Conservation (phyloP, 2,888 invertebrate genomes). For the Lasioglossum lativentre region DNA sequence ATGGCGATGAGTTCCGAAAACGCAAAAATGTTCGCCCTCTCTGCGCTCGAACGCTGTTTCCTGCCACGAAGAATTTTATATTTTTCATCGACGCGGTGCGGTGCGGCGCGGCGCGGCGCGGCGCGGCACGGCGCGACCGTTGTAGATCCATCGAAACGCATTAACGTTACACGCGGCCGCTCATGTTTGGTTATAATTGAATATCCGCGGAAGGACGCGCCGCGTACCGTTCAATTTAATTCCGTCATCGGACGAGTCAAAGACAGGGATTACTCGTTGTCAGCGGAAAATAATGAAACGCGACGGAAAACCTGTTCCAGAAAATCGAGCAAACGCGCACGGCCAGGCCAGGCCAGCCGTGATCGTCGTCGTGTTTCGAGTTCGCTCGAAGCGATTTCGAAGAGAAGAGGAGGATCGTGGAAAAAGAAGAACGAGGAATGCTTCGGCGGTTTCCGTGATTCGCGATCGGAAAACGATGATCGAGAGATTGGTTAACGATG, state of each 20-base stretch:
- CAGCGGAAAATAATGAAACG: constrained; percentile 1
- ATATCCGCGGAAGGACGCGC: constrained; percentile 4
- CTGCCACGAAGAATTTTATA: constrained; percentile 15
- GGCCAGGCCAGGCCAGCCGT: too few relatives aligned
- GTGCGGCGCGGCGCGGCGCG: neutral
- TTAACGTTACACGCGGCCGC: constrained; percentile 36
- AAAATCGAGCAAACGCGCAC: neutral
- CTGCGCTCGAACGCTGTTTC: constrained; percentile 17
- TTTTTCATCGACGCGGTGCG: neutral
- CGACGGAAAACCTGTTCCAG: neutral
- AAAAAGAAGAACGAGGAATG: neutral
- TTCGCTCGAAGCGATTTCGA: neutral
- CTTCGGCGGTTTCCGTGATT: neutral
- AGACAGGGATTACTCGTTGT: neutral
- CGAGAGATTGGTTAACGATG: neutral
- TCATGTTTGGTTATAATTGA: constrained; percentile 35
- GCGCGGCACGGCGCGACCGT: neutral
- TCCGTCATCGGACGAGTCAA: neutral
- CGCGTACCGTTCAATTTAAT: neutral
- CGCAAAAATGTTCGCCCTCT: constrained; percentile 39
- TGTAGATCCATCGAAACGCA: constrained; percentile 52
- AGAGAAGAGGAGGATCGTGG: neutral
- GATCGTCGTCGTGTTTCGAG: neutral
- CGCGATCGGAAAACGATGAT: neutral
- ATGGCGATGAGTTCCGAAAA: constrained; percentile 53